A percentile compares a stretch with the other conserved stretches of the same genome.
Conservation (phyloP, 2,888 invertebrate genomes). For the Eremobia ochroleuca region DNA sequence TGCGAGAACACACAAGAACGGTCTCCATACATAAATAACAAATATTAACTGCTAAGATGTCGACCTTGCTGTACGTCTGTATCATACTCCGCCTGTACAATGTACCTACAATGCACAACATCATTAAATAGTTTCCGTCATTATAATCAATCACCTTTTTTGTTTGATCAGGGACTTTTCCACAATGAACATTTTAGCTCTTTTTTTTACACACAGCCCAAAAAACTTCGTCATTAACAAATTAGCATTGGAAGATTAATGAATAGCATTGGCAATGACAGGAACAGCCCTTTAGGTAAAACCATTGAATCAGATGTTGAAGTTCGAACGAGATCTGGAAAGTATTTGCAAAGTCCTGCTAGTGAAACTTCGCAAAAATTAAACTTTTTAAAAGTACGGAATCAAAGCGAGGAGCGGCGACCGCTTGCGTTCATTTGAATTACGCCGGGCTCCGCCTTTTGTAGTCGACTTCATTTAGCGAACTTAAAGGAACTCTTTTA, state of each 20-base stretch:
- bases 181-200: constrained; percentile 51
- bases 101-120: constrained; percentile 39
- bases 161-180: constrained; percentile 49
- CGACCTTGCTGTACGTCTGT: constrained; percentile 70
- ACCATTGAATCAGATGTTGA: constrained; percentile 70
- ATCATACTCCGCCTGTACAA: constrained; percentile 54
- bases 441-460: constrained; percentile 87
- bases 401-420: constrained; percentile 85
- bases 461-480: constrained; percentile 90
- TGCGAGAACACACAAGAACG: constrained; percentile 68
- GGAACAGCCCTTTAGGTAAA: constrained; percentile 66
- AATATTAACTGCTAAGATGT: constrained; percentile 66
- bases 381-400: constrained; percentile 86
- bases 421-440: constrained; percentile 88
- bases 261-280: constrained; percentile 52
- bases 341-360: constrained; percentile 84
- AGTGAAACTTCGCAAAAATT: constrained; percentile 88
- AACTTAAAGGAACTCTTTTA: constrained; percentile 88
- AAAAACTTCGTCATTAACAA: constrained; percentile 59
- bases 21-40: constrained; percentile 72
- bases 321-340: constrained; percentile 78
- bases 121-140: constrained; percentile 65
- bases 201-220: constrained; percentile 41
- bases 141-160: constrained; percentile 57
- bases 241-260: constrained; percentile 63